phyloP scores from a whole-genome alignment of 2,797 vertebrate genomes.

The Semotilus atromaculatus region DNA sequence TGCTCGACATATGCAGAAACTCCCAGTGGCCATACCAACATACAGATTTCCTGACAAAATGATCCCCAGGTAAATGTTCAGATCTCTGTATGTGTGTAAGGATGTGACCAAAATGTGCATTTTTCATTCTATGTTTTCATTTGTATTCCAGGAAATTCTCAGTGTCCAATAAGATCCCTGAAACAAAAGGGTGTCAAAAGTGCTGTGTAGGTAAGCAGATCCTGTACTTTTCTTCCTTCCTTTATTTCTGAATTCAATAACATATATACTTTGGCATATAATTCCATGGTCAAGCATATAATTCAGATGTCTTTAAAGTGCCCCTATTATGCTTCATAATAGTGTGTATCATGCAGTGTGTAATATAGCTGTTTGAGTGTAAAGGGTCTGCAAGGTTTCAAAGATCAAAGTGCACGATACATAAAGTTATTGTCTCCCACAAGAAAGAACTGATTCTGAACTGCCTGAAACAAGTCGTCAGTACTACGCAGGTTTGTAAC shows the following conservation, averaged over 20 bases:
- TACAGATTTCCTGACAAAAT: conserved; percentile 97
- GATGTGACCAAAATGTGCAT: not conserved
- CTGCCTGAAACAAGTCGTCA: not conserved
- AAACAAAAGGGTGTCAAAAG: conserved; percentile 98
- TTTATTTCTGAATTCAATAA: not conserved
- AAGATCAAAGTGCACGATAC: not conserved
- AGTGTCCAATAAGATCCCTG: conserved; percentile 97
- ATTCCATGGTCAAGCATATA: too few species aligned
- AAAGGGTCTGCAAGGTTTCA: not conserved
- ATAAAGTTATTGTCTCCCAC: not conserved
- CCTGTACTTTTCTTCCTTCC: not conserved
- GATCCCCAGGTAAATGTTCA: conserved; percentile 82
- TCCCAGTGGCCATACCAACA: conserved; percentile 95
- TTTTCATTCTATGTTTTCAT: conserved; percentile 56
- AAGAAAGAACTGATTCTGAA: too few species aligned
- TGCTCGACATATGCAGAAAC: conserved; percentile 94
- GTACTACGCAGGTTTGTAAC: too few species aligned
- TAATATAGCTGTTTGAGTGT: not conserved
- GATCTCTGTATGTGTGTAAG: not conserved
- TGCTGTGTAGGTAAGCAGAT: conserved; percentile 95
- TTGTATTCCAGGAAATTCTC: conserved; percentile 89
- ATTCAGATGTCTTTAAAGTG: not conserved
- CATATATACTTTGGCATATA: not conserved
- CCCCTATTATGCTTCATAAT: too few species aligned
- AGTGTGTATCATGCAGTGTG: too few species aligned